These are phyloP conservation scores for Aquatica leii DNA, from an alignment of 2,888 invertebrate genomes.

Conservation along the genomic window DNA sequence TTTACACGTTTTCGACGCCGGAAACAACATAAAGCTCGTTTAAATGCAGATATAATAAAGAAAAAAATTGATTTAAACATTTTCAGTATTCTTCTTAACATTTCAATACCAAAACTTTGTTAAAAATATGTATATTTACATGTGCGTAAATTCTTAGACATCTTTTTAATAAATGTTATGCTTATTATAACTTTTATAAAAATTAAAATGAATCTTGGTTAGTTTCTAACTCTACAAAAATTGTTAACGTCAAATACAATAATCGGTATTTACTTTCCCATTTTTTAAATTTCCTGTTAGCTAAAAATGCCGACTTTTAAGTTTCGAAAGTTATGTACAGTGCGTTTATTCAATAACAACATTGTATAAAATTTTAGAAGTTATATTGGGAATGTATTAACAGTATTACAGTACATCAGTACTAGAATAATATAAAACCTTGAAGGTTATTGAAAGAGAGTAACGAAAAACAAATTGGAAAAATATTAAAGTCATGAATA, in stretches of 20 bases:
- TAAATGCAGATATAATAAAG: slow-evolving; percentile 64
- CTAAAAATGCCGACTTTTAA: no score
- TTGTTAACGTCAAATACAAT: slow-evolving; percentile 4
- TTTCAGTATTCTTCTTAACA: slow-evolving; percentile 46
- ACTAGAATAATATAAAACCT: no score
- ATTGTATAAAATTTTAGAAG: no score
- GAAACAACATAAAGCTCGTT: slow-evolving; percentile 70
- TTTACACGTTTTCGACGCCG: slow-evolving; percentile 64
- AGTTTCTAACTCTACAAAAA: not conserved
- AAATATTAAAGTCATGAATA: no score
- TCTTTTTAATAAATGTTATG: not conserved
- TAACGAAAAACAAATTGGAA: no score
- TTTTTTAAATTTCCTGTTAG: not conserved
- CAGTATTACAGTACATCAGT: no score
- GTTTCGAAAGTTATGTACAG: no score
- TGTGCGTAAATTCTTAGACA: not conserved
- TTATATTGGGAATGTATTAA: no score
- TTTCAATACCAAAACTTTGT: not conserved
- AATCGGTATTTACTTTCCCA: not conserved
- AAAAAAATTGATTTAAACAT: slow-evolving; percentile 67
- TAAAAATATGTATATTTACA: not conserved
- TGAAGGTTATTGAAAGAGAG: no score
- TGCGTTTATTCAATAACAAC: no score
- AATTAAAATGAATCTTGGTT: not conserved
- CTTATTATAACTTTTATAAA: no score